phyloP scores from a whole-genome alignment of 2,113 vertebrate species.

The Nesogale talazaci region DNA sequence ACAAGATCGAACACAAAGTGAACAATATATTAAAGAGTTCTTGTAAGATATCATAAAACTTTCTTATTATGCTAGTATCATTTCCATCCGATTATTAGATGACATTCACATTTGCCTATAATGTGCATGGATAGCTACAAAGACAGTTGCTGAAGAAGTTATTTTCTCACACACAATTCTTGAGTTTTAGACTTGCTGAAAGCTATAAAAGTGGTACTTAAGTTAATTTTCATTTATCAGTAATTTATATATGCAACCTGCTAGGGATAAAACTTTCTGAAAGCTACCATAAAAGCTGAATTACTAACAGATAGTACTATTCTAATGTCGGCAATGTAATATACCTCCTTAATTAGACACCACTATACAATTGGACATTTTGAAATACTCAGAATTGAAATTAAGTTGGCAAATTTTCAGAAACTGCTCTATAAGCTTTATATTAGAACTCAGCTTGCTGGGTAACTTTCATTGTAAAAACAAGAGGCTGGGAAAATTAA shows the following conservation, averaged over 20 bases:
- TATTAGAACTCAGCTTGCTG: neutral
- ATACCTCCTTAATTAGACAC: conserved; percentile 70
- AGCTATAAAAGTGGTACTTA: conserved; percentile 55
- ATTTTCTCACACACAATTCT: conserved; percentile 58
- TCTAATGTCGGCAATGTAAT: conserved; percentile 67
- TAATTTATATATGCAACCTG: conserved; percentile 78
- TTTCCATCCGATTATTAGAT: conserved; percentile 72
- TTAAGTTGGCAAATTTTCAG: conserved; percentile 69
- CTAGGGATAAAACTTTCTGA: conserved; percentile 80
- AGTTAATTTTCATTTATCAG: conserved; percentile 75
- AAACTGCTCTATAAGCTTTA: neutral
- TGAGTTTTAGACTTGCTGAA: conserved; percentile 75
- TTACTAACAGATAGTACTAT: conserved; percentile 71
- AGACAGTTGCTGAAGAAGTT: conserved; percentile 51
- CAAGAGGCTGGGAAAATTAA: neutral
- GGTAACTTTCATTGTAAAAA: neutral
- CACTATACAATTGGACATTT: conserved; percentile 44
- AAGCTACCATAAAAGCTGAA: conserved; percentile 75
- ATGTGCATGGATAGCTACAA: conserved; percentile 53
- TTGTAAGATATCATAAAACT: conserved; percentile 5
- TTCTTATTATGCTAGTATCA: conserved; percentile 70
- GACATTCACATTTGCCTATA: conserved; percentile 45
- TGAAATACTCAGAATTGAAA: conserved; percentile 73
- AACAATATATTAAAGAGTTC: conserved; percentile 59
- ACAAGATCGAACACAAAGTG: neutral